Evolutionary conservation across 64 coral and sea anemone genomes (phyloP).

Genomic region (Montipora foliosa): DNA sequence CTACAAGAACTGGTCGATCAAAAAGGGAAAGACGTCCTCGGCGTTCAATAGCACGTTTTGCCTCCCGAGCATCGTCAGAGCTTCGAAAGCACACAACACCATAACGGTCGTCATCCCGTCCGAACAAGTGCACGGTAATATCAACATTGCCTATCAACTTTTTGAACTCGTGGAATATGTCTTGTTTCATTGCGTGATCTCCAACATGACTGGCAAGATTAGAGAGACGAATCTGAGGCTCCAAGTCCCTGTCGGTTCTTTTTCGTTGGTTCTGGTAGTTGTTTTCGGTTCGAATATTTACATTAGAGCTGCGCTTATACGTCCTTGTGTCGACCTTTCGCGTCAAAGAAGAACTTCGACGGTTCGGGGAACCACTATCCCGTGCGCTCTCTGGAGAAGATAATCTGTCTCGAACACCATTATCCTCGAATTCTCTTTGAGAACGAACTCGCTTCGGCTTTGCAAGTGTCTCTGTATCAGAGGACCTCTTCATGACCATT

Average conservation of each 20-base stretch:
- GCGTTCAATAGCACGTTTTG: conserved; percentile 91
- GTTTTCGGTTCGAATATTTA: conserved; percentile 93
- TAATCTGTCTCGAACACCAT: conserved; percentile 91
- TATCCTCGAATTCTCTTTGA: conserved; percentile 89
- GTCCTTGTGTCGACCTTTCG: conserved; percentile 95
- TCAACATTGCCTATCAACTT: conserved; percentile 85
- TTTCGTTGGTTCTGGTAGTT: conserved; percentile 89
- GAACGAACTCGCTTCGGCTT: conserved; percentile 95
- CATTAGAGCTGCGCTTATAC: conserved; percentile 93
- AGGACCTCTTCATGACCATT: conserved; percentile 99
- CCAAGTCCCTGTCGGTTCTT: conserved; percentile 83
- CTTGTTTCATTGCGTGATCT: conserved; percentile 92
- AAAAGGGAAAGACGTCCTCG: conserved; percentile 82
- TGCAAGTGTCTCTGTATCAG: conserved; percentile 93
- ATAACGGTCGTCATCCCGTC: conserved; percentile 95
- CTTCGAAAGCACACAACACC: conserved; percentile 98
- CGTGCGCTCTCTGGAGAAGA: conserved; percentile 95
- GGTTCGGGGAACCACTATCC: conserved; percentile 88
- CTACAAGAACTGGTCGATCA: conserved; percentile 87
- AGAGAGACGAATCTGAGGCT: conserved; percentile 92
- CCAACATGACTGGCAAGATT: conserved; percentile 89
- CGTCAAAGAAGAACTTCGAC: conserved; percentile 93
- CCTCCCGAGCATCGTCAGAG: conserved; percentile 86
- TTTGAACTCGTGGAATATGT: conserved; percentile 95
- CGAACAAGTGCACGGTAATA: conserved; percentile 92